A percentile compares a stretch with the other conserved stretches of the same genome.
Conservation (phyloP, 2,797 vertebrate species). For the Podarcis lilfordi region DNA sequence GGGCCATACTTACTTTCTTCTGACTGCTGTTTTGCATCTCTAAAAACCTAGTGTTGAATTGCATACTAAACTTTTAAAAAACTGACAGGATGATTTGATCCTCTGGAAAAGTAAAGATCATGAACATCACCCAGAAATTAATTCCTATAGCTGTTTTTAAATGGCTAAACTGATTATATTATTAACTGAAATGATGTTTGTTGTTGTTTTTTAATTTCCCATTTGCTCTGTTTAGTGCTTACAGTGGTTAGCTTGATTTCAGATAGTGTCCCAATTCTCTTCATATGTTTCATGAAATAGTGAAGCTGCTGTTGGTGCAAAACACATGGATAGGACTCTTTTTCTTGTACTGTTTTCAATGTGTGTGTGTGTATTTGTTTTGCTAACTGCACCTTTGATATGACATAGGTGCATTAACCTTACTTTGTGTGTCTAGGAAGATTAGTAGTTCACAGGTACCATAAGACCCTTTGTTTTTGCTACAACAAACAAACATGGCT, state of each 20-base stretch:
- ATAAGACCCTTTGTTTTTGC: background rate
- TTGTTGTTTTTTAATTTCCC: constrained; percentile 41
- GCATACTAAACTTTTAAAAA: constrained; percentile 41
- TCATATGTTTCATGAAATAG: constrained; percentile 54
- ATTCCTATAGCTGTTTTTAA: constrained; percentile 53
- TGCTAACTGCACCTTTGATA: constrained; percentile 17
- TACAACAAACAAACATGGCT: background rate
- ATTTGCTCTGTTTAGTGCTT: constrained; percentile 49
- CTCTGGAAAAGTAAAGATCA: constrained; percentile 44
- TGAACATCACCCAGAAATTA: constrained; percentile 41
- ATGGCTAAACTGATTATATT: constrained; percentile 41
- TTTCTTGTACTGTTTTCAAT: background rate
- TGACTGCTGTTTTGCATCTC: background rate
- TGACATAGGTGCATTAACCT: background rate
- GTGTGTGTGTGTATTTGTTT: background rate
- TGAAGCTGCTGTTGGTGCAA: constrained; percentile 24
- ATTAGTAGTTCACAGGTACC: background rate
- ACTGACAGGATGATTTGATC: constrained; percentile 35
- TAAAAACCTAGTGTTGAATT: background rate
- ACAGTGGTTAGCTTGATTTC: constrained; percentile 56
- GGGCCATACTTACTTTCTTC: background rate
- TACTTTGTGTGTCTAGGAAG: background rate
- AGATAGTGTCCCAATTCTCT: background rate
- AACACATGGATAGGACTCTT: background rate
- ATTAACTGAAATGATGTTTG: constrained; percentile 50